These are phyloP conservation scores for Sarcophilus harrisii DNA, from an alignment of 2,797 vertebrate species.

Conservation along the genomic window DNA sequence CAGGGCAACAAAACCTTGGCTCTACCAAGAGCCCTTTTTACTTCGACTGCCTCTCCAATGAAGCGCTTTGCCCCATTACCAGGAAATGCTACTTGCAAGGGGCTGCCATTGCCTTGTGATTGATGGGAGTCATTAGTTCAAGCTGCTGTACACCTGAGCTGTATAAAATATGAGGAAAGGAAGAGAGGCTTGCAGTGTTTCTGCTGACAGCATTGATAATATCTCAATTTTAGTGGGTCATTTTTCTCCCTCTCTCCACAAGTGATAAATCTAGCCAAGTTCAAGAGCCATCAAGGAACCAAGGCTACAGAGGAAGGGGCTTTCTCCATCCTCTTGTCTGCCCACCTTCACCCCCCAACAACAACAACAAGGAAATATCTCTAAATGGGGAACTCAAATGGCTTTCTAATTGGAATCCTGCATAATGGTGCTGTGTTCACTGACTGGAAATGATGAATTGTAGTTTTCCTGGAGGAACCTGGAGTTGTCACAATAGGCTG, in stretches of 20 bases:
- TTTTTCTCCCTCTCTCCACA: constrained; percentile 79
- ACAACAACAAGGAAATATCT: constrained; percentile 49
- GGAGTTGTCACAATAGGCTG: too few relatives aligned
- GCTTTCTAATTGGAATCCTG: background rate
- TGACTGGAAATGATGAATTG: background rate
- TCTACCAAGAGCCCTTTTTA: constrained; percentile 60
- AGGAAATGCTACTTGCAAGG: constrained; percentile 67
- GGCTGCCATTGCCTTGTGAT: constrained; percentile 69
- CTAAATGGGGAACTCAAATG: constrained; percentile 50
- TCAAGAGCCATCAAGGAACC: constrained; percentile 46
- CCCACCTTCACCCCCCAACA: constrained; percentile 43
- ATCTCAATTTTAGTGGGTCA: constrained; percentile 72
- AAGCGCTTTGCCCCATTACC: constrained; percentile 69
- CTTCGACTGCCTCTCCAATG: constrained; percentile 55
- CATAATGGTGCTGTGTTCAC: background rate
- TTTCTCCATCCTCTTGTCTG: background rate
- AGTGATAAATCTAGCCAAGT: constrained; percentile 69
- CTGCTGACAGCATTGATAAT: constrained; percentile 74
- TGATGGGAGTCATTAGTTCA: constrained; percentile 80
- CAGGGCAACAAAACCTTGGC: background rate
- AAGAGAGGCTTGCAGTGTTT: constrained; percentile 58
- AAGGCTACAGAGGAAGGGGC: background rate
- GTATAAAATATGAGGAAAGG: constrained; percentile 9
- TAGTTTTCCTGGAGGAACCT: background rate
- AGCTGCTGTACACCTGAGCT: constrained; percentile 78